Evolutionary conservation across 2,113 vertebrate species (phyloP), one percentile per base, ranked within the genome.

Genomic region (Chunga burmeisteri): DNA sequence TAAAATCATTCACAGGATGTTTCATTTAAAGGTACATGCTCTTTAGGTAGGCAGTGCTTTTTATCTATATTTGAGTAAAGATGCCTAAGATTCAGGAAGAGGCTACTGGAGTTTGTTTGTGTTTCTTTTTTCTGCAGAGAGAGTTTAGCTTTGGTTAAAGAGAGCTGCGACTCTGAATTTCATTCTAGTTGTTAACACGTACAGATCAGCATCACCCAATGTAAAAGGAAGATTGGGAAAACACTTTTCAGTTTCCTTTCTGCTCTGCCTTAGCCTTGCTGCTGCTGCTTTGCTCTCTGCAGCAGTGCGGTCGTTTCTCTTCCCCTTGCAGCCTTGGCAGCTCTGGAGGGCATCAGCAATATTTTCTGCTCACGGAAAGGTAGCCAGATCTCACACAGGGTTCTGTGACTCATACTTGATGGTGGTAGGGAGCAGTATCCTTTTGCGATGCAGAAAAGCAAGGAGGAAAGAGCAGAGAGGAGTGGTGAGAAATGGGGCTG

Each of bases 401-500:
- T 40, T n/a, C 23, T 20, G 42, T 38, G 50, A 22, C 25, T 63
- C 25, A 12, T 40, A 5, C 15, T 9, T 21, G 23, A 10, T 56
- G 49, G 42, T 22, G 42, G 6, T 21, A 23, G 21, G 13, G 42
- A 36, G 4, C 5, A 9, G 29, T 2, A 7, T 78, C 14, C 11
- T 61, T 22, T 4, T 21, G 10, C 2, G 1, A 1, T 11, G 23
- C 4, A 9, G 66, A 22, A 46, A 26, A 44, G 22, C 26, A 27
- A 44, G 42, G 23, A 87, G 59, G n/a, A 29, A 61, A 14, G 71
- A 78, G 58, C 36, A 36, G 46, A 36, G 44, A 34, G 13, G 25
- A 36, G 16, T 1, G 18, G 25, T 3, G 40, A 65, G 46, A 44
- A 38, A 29, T 0, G 0, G 29, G 25, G 17, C 8, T 68, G 42